Conservation (phyloP, 2,888 invertebrate genomes). For the Flexamia atlantica region DNA sequence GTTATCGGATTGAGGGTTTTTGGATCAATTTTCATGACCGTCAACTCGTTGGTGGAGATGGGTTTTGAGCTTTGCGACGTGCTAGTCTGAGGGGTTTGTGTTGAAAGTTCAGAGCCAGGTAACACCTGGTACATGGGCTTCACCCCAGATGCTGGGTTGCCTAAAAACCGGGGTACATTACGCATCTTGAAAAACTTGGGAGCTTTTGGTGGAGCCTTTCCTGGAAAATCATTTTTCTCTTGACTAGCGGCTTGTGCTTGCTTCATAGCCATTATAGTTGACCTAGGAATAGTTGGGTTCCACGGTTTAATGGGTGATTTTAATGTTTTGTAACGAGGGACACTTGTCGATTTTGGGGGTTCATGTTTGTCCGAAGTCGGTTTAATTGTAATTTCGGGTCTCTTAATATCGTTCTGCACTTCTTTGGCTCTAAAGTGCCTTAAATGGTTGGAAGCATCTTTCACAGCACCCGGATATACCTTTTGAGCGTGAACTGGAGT, state of each 20-base stretch:
- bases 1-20: slow-evolving; percentile 78
- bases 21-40: slow-evolving; percentile 78
- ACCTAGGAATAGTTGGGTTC: slow-evolving; percentile 79
- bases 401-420: background rate
- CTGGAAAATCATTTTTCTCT: slow-evolving; percentile 55
- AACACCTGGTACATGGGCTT: slow-evolving; percentile 79
- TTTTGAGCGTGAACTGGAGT: slow-evolving; percentile 18
- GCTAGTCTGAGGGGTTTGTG: slow-evolving; percentile 26
- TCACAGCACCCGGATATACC: slow-evolving; percentile 54
- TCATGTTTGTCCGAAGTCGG: slow-evolving; percentile 36
- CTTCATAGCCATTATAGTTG: slow-evolving; percentile 73
- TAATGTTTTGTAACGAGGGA: slow-evolving; percentile 78
- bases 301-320: slow-evolving; percentile 80
- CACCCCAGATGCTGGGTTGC: slow-evolving; percentile 80
- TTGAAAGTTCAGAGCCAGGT: slow-evolving; percentile 67
- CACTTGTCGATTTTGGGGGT: slow-evolving; percentile 71
- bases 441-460: background rate
- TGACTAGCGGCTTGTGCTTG: slow-evolving; percentile 71
- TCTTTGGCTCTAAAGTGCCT: slow-evolving; percentile 59
- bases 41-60: slow-evolving; percentile 62
- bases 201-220: slow-evolving; percentile 73
- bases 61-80: slow-evolving; percentile 25
- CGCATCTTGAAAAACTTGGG: slow-evolving; percentile 80
- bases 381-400: background rate
- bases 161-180: slow-evolving; percentile 77